Evolutionary conservation across 2,797 vertebrate genomes (phyloP).

Genomic region (Lutjanus argentimaculatus): DNA sequence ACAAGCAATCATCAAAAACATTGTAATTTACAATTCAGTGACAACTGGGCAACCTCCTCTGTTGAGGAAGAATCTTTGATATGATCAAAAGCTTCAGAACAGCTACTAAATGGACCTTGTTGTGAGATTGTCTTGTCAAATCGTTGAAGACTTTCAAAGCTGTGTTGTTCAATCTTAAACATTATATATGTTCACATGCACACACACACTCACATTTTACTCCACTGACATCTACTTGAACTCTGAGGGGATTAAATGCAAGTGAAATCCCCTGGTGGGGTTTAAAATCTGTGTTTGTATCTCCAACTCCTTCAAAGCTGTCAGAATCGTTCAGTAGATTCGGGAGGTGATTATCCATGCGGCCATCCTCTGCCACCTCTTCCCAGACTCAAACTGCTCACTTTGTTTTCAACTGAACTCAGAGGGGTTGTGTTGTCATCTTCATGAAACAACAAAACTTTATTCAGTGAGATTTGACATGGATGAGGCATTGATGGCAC

Average conservation of each 20-base stretch:
- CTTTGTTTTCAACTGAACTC: conserved; percentile 29
- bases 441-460: conserved; percentile 10
- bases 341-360: conserved; percentile 40
- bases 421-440: conserved; percentile 6
- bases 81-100: not conserved
- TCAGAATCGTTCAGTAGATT: conserved; percentile 46
- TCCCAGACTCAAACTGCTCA: conserved; percentile 32
- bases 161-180: conserved; percentile 21
- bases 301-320: conserved; percentile 45
- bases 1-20: conserved; percentile 4
- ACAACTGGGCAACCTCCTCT: not conserved
- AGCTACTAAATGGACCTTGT: not conserved
- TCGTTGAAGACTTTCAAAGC: conserved; percentile 2
- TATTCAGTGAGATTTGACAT: not conserved
- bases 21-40: not conserved
- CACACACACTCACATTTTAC: conserved; percentile 10
- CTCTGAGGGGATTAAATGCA: conserved; percentile 54
- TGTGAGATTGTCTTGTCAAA: not conserved
- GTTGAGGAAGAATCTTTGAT: not conserved
- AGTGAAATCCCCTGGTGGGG: conserved; percentile 44
- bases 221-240: conserved; percentile 55
- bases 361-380: conserved; percentile 34
- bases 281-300: conserved; percentile 60
- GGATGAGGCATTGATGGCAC: not conserved
- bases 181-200: conserved; percentile 29